Base-by-base conservation (phyloP, 2,113 vertebrate species). In the Natator depressus region DNA sequence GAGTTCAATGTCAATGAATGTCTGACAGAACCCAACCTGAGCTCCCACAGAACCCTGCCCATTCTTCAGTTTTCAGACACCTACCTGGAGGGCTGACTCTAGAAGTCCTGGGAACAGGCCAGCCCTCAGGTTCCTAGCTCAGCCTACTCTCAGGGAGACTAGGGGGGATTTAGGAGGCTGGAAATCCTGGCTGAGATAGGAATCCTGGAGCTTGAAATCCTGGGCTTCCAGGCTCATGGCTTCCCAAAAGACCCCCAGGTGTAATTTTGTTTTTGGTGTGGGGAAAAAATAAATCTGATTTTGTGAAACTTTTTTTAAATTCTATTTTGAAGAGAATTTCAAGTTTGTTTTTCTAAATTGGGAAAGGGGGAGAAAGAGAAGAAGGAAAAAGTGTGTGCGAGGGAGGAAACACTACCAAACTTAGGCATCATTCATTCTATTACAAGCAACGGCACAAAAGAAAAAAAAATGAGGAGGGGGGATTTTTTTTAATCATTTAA, bases 151-250 rank as follows among this genome's bases (percentile, higher is more conserved):
- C 14, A 31, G 16, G 7, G 14, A 65, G 14, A 35, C 10, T n/a
- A 65, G n/a, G 8, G 62, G 31, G 16, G 62, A 65, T 35, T 65
- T 65, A 31, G 16, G 14, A 35, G 29, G 3, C 16, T 5, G 7
- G 16, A 65, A 65, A 5, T 17, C 14, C 14, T 65, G 62, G 17
- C 29, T 65, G 31, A 65, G 62, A 35, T 35, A 17, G 31, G 31
- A 57, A 57, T 4, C 51, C 75, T 0, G 0, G 62, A 72, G 5
- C 12, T 35, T 51, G 31, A 4, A 2, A 4, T 2, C 42, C 6
- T 51, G 80, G 85, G 4, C 25, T 84, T 87, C 12, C 10, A 85
- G 10, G 2, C 1, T 87, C 2, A 35, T 65, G 31, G 7, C 31
- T 65, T 65, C 2, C 9, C 35, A 85, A 72, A 83, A 14, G 72